These are phyloP conservation scores for Emesis russula DNA, from an alignment of 2,888 invertebrate species.

Conservation along the genomic window DNA sequence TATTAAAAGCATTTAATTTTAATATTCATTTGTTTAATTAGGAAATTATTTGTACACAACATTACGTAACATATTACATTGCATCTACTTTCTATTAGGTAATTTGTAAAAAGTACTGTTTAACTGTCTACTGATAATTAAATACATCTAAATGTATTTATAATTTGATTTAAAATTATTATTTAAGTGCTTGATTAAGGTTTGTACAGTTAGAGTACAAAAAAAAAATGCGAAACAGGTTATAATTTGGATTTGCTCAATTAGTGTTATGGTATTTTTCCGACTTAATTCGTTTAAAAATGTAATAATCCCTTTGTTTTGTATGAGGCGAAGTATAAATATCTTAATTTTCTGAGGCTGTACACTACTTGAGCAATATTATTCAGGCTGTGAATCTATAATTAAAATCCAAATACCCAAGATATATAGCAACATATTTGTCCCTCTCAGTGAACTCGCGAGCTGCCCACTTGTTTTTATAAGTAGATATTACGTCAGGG, in stretches of 20 bases:
- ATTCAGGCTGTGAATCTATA: constrained; percentile 2
- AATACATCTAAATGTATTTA: no score
- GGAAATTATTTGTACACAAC: no score
- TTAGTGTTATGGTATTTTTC: no score
- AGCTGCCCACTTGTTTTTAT: constrained; percentile 12
- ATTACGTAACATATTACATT: no score
- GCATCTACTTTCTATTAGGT: no score
- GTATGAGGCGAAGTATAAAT: no score
- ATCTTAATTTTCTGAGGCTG: not conserved
- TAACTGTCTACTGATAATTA: not conserved
- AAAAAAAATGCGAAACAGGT: not conserved
- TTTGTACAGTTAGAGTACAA: not conserved
- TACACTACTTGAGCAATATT: not conserved
- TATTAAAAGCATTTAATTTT: no score
- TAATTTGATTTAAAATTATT: no score
- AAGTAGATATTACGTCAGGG: constrained; percentile 7
- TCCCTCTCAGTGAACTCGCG: not conserved
- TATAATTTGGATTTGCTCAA: no score
- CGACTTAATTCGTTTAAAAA: no score
- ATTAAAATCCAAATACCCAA: not conserved
- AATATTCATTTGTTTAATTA: no score
- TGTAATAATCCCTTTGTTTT: not conserved
- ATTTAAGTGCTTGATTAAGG: not conserved
- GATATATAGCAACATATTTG: not conserved
- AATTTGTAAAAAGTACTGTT: no score